Percentiles rank a stretch among this genome's conserved stretches.
Evolutionary conservation across 2,113 vertebrate genomes (phyloP).

Genomic region (Pteropus alecto): DNA sequence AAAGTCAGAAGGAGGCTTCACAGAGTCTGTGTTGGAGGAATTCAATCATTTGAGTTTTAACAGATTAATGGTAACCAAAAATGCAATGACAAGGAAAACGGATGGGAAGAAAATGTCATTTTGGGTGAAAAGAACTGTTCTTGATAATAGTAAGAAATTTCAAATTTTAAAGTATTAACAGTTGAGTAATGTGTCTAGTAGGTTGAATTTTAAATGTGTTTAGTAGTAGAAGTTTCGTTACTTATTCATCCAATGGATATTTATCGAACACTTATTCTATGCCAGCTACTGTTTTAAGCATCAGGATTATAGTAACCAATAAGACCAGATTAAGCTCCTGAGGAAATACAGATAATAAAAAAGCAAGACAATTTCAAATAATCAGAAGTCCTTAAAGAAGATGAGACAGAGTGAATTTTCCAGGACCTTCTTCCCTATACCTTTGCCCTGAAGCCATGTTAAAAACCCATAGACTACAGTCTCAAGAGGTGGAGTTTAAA

Average conservation of each 20-base stretch:
- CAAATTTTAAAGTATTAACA: neutral
- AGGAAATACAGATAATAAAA: neutral
- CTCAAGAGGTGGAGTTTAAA: neutral
- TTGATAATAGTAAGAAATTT: neutral
- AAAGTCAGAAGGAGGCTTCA: neutral
- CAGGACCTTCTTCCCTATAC: neutral
- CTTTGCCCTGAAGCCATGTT: neutral
- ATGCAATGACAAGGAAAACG: neutral
- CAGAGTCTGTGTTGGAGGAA: neutral
- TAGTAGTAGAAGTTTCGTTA: neutral
- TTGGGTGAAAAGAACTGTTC: neutral
- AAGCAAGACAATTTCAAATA: neutral
- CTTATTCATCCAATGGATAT: neutral
- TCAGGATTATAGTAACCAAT: neutral
- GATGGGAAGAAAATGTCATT: neutral
- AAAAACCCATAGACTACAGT: neutral
- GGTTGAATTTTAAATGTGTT: neutral
- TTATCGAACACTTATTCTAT: neutral
- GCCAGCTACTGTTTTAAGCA: neutral
- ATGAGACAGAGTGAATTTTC: neutral
- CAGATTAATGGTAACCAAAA: neutral
- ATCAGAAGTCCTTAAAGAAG: neutral
- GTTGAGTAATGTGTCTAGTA: neutral
- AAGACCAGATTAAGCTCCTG: neutral
- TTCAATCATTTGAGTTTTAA: neutral